A percentile compares a stretch with the other conserved stretches of the same genome.
Evolutionary conservation across 1,140 invertebrate species (phyloP).

Genomic region (Heliconius melpomene): DNA sequence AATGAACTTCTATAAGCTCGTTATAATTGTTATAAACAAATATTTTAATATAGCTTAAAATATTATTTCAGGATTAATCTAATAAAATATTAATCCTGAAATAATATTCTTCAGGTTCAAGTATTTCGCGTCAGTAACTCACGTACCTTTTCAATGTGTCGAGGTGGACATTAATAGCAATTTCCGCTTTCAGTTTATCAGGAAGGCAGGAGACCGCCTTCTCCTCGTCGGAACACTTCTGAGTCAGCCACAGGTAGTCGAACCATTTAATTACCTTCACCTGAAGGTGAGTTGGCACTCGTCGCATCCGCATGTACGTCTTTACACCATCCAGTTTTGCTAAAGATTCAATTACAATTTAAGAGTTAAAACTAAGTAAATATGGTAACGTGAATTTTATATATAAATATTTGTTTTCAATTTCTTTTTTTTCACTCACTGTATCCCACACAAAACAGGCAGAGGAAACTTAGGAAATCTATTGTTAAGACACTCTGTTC

Average conservation of each 20-base stretch:
- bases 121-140: background rate
- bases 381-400: background rate
- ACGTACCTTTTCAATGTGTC: slow-evolving; percentile 93
- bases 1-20: no score
- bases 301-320: slow-evolving; percentile 98
- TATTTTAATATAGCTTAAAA: no score
- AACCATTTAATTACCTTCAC: slow-evolving; percentile 99
- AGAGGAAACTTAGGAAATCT: no score
- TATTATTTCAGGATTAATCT: no score
- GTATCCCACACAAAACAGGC: no score
- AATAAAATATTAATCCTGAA: no score
- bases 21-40: no score
- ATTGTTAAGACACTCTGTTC: no score
- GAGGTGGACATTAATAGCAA: slow-evolving; percentile 99
- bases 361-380: no score
- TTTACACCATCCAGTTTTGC: slow-evolving; percentile 98
- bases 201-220: slow-evolving; percentile 96
- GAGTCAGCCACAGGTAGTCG: slow-evolving; percentile 98
- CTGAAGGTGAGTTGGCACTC: slow-evolving; percentile 96
- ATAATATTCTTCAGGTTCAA: background rate
- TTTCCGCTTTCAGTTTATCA: slow-evolving; percentile 99
- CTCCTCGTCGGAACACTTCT: slow-evolving; percentile 99
- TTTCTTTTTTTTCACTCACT: no score
- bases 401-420: no score
- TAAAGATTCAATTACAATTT: slow-evolving; percentile 64